Evolutionary conservation across 2,888 invertebrate genomes (phyloP).

Genomic region (Sisyra terminalis): DNA sequence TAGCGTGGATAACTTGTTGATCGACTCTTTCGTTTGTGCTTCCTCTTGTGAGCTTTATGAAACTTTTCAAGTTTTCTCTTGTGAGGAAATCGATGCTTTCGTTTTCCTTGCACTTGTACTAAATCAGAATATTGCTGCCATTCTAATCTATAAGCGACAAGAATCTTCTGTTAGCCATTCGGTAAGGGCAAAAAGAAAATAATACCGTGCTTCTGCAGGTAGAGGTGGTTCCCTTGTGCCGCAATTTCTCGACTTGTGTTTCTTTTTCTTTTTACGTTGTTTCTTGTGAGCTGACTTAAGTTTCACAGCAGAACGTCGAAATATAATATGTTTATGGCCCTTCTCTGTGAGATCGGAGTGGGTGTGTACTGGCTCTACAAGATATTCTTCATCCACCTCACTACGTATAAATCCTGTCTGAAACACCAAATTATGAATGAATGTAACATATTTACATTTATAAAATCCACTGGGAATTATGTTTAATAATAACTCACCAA

Average conservation of each 20-base stretch:
- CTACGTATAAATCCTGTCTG: slow-evolving; percentile 47
- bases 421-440: slow-evolving; percentile 8
- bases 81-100: not conserved
- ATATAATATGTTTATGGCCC: slow-evolving; percentile 51
- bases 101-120: slow-evolving; percentile 28
- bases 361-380: slow-evolving; percentile 52
- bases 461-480: too few species aligned
- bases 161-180: not conserved
- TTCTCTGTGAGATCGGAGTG: slow-evolving; percentile 23
- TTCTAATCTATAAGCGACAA: slow-evolving; percentile 29
- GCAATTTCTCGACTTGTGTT: slow-evolving; percentile 34
- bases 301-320: slow-evolving; percentile 45
- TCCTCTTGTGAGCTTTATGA: slow-evolving; percentile 7
- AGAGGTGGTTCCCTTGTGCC: slow-evolving; percentile 36
- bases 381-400: slow-evolving; percentile 48
- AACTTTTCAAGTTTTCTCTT: not conserved
- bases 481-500: slow-evolving; percentile 42
- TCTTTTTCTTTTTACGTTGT: slow-evolving; percentile 29
- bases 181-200: slow-evolving; percentile 4
- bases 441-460: not conserved
- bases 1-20: slow-evolving; percentile 61
- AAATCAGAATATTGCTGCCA: slow-evolving; percentile 37
- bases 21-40: slow-evolving; percentile 23
- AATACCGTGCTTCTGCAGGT: slow-evolving; percentile 29
- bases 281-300: slow-evolving; percentile 22